A percentile compares a stretch with the other conserved stretches of the same genome.
Evolutionary conservation across 2,888 invertebrate genomes (phyloP).

Genomic region (Caenorhabditis sp.): DNA sequence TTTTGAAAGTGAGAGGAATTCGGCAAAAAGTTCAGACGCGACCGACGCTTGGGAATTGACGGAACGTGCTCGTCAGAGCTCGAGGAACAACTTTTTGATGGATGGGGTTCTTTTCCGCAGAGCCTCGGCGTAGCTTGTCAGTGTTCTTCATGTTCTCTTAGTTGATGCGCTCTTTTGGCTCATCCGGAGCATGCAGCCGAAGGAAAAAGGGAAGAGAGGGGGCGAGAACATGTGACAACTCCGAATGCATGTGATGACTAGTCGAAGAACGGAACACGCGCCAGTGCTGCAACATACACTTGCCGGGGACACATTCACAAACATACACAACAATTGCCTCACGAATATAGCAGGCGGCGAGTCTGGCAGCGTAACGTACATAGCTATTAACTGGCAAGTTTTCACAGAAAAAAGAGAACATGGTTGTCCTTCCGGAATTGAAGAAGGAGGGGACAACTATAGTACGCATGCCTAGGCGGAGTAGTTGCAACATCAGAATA

Average conservation of each 20-base stretch:
- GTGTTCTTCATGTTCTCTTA: slow-evolving; percentile 36
- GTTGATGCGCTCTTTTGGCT: slow-evolving; percentile 40
- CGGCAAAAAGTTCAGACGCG: slow-evolving; percentile 49
- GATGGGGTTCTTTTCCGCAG: slow-evolving; percentile 27
- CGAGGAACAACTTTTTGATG: slow-evolving; percentile 61
- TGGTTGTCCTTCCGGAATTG: slow-evolving; percentile 26
- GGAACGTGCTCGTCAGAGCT: slow-evolving; percentile 41
- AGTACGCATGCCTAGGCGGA: slow-evolving; percentile 35
- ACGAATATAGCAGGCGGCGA: slow-evolving; percentile 26
- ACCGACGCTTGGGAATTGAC: slow-evolving; percentile 31
- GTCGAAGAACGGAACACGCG: slow-evolving; percentile 63
- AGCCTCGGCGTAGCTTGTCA: slow-evolving; percentile 12
- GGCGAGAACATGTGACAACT: slow-evolving; percentile 61
- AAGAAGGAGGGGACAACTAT: slow-evolving; percentile 26
- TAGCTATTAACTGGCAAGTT: slow-evolving; percentile 47
- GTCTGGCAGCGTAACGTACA: neutral
- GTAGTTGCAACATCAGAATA: slow-evolving; percentile 45
- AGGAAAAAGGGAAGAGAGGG: slow-evolving; percentile 40
- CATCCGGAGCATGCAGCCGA: slow-evolving; percentile 41
- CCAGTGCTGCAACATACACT: slow-evolving; percentile 37
- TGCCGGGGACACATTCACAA: slow-evolving; percentile 31
- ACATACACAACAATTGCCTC: slow-evolving; percentile 42
- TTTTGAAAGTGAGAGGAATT: slow-evolving; percentile 36
- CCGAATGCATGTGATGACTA: slow-evolving; percentile 60
- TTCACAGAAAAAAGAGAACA: slow-evolving; percentile 41